Conservation (phyloP, 2,113 vertebrate genomes). For the Sylvietta virens region DNA sequence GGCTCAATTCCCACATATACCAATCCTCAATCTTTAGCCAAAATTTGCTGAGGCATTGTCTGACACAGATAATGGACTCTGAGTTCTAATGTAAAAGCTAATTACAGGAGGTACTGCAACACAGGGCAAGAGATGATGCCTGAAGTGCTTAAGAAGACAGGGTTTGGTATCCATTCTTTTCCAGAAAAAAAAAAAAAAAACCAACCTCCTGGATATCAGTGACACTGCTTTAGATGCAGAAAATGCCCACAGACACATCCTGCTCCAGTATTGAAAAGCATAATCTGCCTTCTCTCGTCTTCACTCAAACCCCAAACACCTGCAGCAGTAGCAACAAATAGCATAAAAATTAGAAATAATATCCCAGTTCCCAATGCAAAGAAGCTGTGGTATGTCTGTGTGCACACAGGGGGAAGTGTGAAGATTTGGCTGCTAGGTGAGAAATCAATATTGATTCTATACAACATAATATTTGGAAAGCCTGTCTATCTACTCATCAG, state of each 20-base stretch:
- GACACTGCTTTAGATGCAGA: not conserved
- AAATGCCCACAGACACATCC: not conserved
- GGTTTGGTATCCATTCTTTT: not conserved
- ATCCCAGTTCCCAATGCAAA: not conserved
- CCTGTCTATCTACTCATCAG: not conserved
- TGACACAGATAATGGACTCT: not conserved
- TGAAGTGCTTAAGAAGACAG: not conserved
- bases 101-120: not conserved
- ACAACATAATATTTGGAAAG: not conserved
- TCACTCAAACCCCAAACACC: not conserved
- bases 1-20: not conserved
- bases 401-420: not conserved
- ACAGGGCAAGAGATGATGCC: not conserved
- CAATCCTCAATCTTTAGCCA: not conserved
- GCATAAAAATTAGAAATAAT: not conserved
- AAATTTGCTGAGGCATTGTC: slow-evolving; percentile 8
- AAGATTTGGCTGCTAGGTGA: not conserved
- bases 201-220: not conserved
- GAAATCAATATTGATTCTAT: not conserved
- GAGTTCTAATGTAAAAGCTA: not conserved
- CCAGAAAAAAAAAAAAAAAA: not conserved
- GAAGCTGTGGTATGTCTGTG: not conserved
- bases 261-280: not conserved
- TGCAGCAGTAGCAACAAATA: not conserved
- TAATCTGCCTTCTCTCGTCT: not conserved